Evolutionary conservation across 2,797 vertebrate species (phyloP), one percentile per base, ranked within the genome.

Genomic region (Rhodeus uyekii): DNA sequence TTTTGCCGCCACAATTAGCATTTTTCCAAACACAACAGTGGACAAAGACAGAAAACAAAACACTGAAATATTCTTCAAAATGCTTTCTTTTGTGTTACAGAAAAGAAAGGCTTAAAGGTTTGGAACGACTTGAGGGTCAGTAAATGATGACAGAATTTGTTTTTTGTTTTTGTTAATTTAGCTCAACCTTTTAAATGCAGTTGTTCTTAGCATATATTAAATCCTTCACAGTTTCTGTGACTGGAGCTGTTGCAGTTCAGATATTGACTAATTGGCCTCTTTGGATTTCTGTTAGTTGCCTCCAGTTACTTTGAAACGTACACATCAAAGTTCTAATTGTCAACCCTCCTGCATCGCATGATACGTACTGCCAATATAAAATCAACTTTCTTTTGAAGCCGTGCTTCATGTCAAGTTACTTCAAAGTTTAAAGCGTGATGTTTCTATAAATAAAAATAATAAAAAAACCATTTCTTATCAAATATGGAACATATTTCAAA

Each of bases 241-340:
- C 65, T 18, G 34, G 64, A 38, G 34, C 34, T 44, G 9, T 61
- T 73, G 44, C 8, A 55, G 61, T 78, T 79, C 60, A 73, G 7
- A 46, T 63, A 58, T 74, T 38, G 22, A 83, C 67, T 79, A 58
- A 64, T 63, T 79, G 68, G 76, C 46, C 46, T 73, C 68, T 83
- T 63, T 83, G 74, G 60, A 78, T 78, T 48, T 83, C 65, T 6
- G 55, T 72, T 72, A 63, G 81, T 39, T 71, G 55, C 32, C 24
- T 73, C 44, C 18, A 16, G 69, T 58, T 74, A 38, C 82, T 83
- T 83, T 83, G 76, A 79, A 79, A 78, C 44, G 5, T 16, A 83
- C 27, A 83, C 77, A 83, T 83, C 82, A 83, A 83, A 78, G 82
- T 78, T 24, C 44, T 71, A 83, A 64, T 71, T 73, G 55, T 73